Conservation (phyloP, 2,113 vertebrate species). For the Mustela lutreola region DNA sequence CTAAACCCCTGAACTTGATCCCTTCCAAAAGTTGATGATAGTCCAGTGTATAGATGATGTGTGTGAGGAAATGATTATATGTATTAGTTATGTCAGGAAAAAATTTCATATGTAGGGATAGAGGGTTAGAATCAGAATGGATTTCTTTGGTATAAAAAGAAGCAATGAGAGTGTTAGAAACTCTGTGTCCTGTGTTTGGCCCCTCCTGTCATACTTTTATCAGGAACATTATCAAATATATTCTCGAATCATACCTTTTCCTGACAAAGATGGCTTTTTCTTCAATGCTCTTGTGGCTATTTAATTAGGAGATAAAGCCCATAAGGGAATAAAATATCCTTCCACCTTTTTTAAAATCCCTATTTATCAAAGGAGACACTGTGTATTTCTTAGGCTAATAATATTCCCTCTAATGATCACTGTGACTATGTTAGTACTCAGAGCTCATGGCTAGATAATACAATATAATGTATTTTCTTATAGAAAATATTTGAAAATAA, state of each 20-base stretch:
- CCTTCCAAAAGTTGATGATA: background rate
- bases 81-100: background rate
- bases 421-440: background rate
- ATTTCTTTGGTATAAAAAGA: background rate
- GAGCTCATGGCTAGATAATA: background rate
- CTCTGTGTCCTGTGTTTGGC: background rate
- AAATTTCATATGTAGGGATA: background rate
- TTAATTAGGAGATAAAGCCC: conserved; percentile 53
- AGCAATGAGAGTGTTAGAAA: background rate
- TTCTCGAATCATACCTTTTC: background rate
- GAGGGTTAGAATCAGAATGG: background rate
- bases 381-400: background rate
- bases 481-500: conserved; percentile 50
- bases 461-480: background rate
- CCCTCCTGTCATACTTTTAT: background rate
- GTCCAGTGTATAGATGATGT: background rate
- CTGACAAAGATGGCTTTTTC: background rate
- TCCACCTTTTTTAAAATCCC: background rate
- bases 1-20: background rate
- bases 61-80: background rate
- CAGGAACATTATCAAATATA: background rate
- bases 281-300: background rate
- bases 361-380: background rate
- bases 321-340: background rate
- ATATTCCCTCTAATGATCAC: background rate